phyloP scores from a whole-genome alignment of 2,797 vertebrate genomes.

The Trichosurus vulpecula region DNA sequence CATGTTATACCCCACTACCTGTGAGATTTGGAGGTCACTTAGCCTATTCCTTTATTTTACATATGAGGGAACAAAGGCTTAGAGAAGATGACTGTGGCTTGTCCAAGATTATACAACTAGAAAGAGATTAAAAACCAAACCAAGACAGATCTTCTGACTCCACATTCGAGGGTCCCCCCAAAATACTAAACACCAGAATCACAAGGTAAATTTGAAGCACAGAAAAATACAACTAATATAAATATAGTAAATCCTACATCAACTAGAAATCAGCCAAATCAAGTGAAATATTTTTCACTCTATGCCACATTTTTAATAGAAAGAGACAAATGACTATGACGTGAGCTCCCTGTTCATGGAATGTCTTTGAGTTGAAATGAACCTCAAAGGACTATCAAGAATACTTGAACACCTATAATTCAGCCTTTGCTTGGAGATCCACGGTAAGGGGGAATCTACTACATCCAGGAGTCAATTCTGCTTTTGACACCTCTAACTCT shows the following conservation, averaged over 20 bases:
- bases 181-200: slow-evolving; percentile 21
- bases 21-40: not conserved
- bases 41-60: not conserved
- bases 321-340: slow-evolving; percentile 40
- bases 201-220: slow-evolving; percentile 45
- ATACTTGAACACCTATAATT: too few species aligned
- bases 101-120: not conserved
- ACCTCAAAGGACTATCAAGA: too few species aligned
- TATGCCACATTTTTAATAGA: slow-evolving; percentile 37
- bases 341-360: not conserved
- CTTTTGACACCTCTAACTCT: too few species aligned
- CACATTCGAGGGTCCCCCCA: not conserved
- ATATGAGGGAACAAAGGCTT: not conserved
- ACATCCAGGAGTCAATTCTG: too few species aligned
- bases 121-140: not conserved
- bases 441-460: too few species aligned
- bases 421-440: too few species aligned
- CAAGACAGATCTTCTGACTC: not conserved
- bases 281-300: slow-evolving; percentile 41
- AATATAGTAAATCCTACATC: slow-evolving; percentile 18
- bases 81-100: not conserved
- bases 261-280: slow-evolving; percentile 29
- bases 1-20: too few species aligned
- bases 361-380: not conserved
- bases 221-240: slow-evolving; percentile 18